These are phyloP conservation scores for Lagorchestes hirsutus DNA, from an alignment of 2,797 vertebrate genomes.

Conservation along the genomic window DNA sequence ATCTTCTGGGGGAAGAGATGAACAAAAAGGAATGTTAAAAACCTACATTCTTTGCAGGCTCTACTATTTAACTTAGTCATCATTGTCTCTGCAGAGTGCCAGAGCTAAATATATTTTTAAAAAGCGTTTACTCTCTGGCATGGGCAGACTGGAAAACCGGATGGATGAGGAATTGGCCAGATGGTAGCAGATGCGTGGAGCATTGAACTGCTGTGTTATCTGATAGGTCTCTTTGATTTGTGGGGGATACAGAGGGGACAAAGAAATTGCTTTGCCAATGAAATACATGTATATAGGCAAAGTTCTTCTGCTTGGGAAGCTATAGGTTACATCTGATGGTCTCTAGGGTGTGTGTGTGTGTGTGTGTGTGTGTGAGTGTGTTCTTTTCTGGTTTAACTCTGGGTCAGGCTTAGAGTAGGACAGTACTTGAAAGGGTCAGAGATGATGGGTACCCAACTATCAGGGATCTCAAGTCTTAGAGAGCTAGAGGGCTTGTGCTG, in stretches of 20 bases:
- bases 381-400: background rate
- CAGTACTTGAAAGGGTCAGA: background rate
- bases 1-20: background rate
- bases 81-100: slow-evolving; percentile 66
- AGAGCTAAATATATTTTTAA: slow-evolving; percentile 70
- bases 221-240: slow-evolving; percentile 30
- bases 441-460: background rate
- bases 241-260: background rate
- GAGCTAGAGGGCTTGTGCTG: background rate
- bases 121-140: slow-evolving; percentile 76
- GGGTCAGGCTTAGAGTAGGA: background rate
- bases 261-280: background rate
- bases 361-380: background rate
- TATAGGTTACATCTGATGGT: background rate
- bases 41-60: slow-evolving; percentile 43
- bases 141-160: slow-evolving; percentile 58
- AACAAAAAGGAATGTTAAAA: background rate
- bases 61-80: slow-evolving; percentile 57
- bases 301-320: background rate
- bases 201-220: slow-evolving; percentile 2
- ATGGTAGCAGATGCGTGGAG: slow-evolving; percentile 61
- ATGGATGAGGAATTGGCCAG: slow-evolving; percentile 62
- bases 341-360: background rate
- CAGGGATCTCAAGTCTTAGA: background rate
- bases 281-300: background rate